A percentile compares a stretch with the other conserved stretches of the same genome.
phyloP scores from a whole-genome alignment of 1,140 invertebrate species.

The Chlorops oryzae region DNA sequence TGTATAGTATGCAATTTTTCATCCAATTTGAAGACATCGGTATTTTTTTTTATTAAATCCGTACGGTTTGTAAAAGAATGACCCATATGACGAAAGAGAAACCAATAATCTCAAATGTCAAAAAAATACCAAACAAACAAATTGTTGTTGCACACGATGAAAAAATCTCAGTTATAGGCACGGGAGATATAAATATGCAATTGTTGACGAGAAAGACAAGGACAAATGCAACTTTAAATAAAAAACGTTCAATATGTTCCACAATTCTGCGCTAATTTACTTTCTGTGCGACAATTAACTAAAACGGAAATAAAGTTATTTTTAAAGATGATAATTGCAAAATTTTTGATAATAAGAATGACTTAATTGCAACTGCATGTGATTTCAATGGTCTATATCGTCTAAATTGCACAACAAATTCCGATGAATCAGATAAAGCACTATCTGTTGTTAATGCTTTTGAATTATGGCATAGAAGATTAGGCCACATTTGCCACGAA shows the following conservation, averaged over 20 bases:
- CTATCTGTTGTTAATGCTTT: slow-evolving; percentile 10
- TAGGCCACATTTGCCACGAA: slow-evolving; percentile 23
- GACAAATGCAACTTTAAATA: slow-evolving; percentile 13
- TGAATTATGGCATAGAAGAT: slow-evolving; percentile 27
- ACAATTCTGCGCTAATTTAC: slow-evolving; percentile 26
- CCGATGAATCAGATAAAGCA: slow-evolving; percentile 22
- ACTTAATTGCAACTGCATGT: slow-evolving; percentile 22
- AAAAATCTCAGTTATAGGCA: background rate
- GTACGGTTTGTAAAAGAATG: too few relatives aligned
- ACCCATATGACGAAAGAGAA: background rate
- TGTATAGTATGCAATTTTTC: too few relatives aligned
- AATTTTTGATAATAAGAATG: slow-evolving; percentile 24
- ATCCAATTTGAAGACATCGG: too few relatives aligned
- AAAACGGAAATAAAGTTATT: slow-evolving; percentile 31
- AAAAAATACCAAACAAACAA: background rate
- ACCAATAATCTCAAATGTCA: background rate
- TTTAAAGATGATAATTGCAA: slow-evolving; percentile 27
- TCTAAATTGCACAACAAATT: slow-evolving; percentile 22
- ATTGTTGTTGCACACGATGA: background rate
- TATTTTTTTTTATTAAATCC: too few relatives aligned
- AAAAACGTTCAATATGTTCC: slow-evolving; percentile 32
- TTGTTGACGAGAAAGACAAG: background rate
- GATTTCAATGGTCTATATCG: slow-evolving; percentile 25
- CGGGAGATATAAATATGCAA: background rate
- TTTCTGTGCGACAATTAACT: slow-evolving; percentile 34